Percentiles rank a stretch among this genome's conserved stretches.
Conservation (phyloP, 2,113 vertebrate species). For the Ammodramus savannarum region DNA sequence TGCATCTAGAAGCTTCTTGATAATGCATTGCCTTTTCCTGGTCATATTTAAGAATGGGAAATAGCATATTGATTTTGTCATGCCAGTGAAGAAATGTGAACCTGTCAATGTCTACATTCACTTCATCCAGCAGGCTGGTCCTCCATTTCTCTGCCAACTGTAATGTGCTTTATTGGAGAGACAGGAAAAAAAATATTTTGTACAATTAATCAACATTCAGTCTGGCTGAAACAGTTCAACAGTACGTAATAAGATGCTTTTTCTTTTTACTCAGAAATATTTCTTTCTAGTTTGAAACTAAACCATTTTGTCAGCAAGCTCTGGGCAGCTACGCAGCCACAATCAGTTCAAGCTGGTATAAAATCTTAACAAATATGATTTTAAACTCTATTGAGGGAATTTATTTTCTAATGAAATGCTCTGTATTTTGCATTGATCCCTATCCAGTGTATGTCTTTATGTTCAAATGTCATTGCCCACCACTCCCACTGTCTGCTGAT, state of each 20-base stretch:
- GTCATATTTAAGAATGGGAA: conserved; percentile 57
- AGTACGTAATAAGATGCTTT: background rate
- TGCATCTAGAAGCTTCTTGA: conserved; percentile 35
- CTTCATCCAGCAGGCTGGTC: background rate
- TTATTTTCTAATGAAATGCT: background rate
- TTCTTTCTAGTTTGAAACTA: background rate
- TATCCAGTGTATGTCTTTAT: background rate
- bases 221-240: background rate
- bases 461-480: background rate
- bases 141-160: background rate
- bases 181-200: background rate
- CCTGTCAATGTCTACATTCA: conserved; percentile 22
- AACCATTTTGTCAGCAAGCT: background rate
- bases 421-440: background rate
- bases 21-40: conserved; percentile 34
- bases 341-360: background rate
- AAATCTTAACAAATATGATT: background rate
- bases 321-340: background rate
- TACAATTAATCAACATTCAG: conserved; percentile 23
- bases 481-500: background rate
- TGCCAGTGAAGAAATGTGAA: conserved; percentile 31
- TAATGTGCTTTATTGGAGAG: conserved; percentile 2
- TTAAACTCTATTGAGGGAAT: background rate
- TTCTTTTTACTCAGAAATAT: background rate
- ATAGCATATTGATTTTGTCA: conserved; percentile 61